Base-by-base conservation (phyloP, 2,797 vertebrate species). In the Crocidura indochinensis region DNA sequence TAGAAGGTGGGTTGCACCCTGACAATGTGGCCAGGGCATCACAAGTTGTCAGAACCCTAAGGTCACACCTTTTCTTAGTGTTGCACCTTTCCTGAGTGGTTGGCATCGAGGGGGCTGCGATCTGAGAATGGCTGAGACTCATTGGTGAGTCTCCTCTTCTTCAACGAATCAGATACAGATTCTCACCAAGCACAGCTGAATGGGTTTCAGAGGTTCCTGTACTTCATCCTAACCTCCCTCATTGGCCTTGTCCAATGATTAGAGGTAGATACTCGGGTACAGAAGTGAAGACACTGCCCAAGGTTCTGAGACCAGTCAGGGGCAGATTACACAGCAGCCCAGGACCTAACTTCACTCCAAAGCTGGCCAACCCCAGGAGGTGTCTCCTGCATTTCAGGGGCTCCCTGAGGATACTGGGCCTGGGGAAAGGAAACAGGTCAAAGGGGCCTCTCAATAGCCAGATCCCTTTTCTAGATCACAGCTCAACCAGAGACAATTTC, bases 381-480 rank as follows among this genome's bases (percentile, higher is more conserved):
- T 38, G 38, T 38, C 38, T 38, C 29, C 64, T 22, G 2, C 5
- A 73, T 65, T 62, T 27, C 12, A 17, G 11, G 17, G 73, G 64
- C 29, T 9, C 19, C 46, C 71, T 2, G 60, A 24, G 68, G 20
- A 7, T 4, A 19, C 72, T 2, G 26, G 62, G 10, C 10, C 26
- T 20, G 6, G 60, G 8, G 0, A 2, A 20, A 29, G 2, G 8
- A 9, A 0, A 0, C 38, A 26, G 38, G 7, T 7, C 68, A 15
- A 44, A 47, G 4, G 64, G 29, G 0, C 77, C 5, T 68, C 60
- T 79, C 72, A 10, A 22, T 81, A 38, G 47, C 29, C 29, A 26
- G 62, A 7, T 73, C 78, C 88, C 75, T 72, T 51, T 64, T 46
- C 38, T 0, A 1, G 56, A 72, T 26, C 62, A 67, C 0, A 49